Evolutionary conservation across 2,888 invertebrate species (phyloP), one percentile per base, ranked within the genome.

Genomic region (Aproaerema taeniolella): DNA sequence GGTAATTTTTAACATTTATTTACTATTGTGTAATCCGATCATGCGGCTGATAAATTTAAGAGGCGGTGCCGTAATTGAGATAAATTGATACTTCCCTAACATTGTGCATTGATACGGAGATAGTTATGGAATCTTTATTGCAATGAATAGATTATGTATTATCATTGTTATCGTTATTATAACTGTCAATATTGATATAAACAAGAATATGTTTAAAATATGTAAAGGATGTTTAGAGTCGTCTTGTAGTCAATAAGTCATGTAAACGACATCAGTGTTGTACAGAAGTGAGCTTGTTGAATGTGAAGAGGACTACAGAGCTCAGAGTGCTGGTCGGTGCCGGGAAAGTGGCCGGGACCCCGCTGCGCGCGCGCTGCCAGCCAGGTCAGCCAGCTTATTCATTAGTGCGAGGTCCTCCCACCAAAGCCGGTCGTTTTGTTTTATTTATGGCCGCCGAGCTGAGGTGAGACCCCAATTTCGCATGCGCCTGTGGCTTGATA

Each of bases 401-500:
- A 85, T 85, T 86, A 85, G 78, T 63, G 70, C 62, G 53, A 60
- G 76, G 69, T 76, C 82, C 83, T 78, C 81, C 83, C 85, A 82
- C 81, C 63, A 65, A 60, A 67, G 59, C 60, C 59, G 69, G 64
- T 80, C 73, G 80, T 83, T 81, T 86, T 82, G 67, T 67, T 82
- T 86, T 86, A 85, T 85, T 83, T 83, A 83, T 75, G 74, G 69
- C 67, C 69, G 72, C 63, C 67, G 71, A 63, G 67, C 50, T 70
- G 80, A 83, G 83, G 83, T 83, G 83, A 83, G 81, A 85, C 85
- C 82, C 86, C 80, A 85, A 86, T 86, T 85, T 86, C 72, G 86
- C 86, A 81, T 83, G 69, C 74, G 78, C 71, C 75, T 62, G 70
- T 73, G 71, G 71, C 76, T 72, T 67, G 70, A 80, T 85, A 86